Conservation (phyloP, 2,888 invertebrate genomes). For the Pasiphila rectangulata region DNA sequence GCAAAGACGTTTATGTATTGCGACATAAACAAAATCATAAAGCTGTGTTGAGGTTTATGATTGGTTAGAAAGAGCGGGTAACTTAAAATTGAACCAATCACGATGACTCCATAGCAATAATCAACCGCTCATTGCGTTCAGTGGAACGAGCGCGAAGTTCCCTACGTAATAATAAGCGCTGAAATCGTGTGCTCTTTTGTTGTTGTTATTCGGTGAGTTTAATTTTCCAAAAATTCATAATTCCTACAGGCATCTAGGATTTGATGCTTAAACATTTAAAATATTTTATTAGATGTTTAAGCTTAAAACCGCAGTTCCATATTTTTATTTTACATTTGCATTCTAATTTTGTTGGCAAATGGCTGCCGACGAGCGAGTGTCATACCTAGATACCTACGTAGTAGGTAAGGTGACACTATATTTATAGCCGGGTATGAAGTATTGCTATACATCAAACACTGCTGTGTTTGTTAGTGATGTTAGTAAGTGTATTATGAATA, state of each 20-base stretch:
- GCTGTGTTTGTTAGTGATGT: neutral
- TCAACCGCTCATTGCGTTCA: slow-evolving; percentile 62
- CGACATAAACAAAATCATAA: slow-evolving; percentile 75
- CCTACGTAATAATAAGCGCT: slow-evolving; percentile 80
- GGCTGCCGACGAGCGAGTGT: slow-evolving; percentile 67
- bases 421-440: too few relatives aligned
- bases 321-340: slow-evolving; percentile 68
- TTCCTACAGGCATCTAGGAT: neutral
- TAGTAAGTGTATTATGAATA: neutral
- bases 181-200: slow-evolving; percentile 77
- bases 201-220: slow-evolving; percentile 74
- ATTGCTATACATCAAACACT: slow-evolving; percentile 4
- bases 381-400: slow-evolving; percentile 31
- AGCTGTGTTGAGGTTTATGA: slow-evolving; percentile 55
- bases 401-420: slow-evolving; percentile 66
- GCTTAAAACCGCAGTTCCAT: slow-evolving; percentile 27
- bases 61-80: slow-evolving; percentile 68
- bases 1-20: slow-evolving; percentile 47
- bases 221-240: slow-evolving; percentile 44
- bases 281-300: neutral
- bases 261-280: neutral
- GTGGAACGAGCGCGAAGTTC: slow-evolving; percentile 69
- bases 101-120: slow-evolving; percentile 52
- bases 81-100: slow-evolving; percentile 71
- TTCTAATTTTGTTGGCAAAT: slow-evolving; percentile 80